Evolutionary conservation across 2,888 invertebrate species (phyloP).

Genomic region (Sisyra nigra): DNA sequence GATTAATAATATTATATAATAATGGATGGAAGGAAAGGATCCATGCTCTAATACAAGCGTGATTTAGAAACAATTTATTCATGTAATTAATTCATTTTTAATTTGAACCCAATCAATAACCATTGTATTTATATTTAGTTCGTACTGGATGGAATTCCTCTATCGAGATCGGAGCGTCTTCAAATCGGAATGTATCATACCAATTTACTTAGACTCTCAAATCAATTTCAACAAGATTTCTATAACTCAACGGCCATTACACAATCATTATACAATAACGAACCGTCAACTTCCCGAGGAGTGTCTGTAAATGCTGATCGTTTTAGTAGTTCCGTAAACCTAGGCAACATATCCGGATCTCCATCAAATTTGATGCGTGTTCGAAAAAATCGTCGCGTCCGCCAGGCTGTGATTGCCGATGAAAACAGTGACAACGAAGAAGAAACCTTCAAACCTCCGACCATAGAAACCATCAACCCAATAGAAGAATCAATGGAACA

Average conservation of each 20-base stretch:
- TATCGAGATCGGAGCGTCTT: conserved; percentile 35
- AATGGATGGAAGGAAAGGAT: too few relatives aligned
- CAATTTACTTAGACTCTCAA: conserved; percentile 11
- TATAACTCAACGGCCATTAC: background rate
- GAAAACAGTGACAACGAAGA: too few relatives aligned
- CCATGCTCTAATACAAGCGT: too few relatives aligned
- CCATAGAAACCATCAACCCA: conserved; percentile 8
- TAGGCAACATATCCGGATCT: background rate
- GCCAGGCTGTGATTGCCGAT: conserved; percentile 4
- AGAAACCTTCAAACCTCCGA: conserved; percentile 10
- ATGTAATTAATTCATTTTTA: background rate
- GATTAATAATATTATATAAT: too few relatives aligned
- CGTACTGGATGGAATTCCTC: conserved; percentile 32
- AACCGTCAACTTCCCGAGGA: conserved; percentile 8
- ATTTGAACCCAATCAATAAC: background rate
- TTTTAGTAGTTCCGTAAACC: conserved; percentile 1
- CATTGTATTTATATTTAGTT: conserved; percentile 24
- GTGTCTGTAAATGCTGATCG: too few relatives aligned
- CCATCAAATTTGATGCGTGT: background rate
- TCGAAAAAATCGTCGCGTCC: background rate
- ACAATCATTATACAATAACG: conserved; percentile 6
- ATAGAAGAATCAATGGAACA: conserved; percentile 28
- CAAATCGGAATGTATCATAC: conserved; percentile 28
- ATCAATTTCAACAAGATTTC: conserved; percentile 10
- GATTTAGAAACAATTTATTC: background rate